These are phyloP conservation scores for Nasonia oneida DNA, from an alignment of 2,888 invertebrate genomes.

Conservation along the genomic window DNA sequence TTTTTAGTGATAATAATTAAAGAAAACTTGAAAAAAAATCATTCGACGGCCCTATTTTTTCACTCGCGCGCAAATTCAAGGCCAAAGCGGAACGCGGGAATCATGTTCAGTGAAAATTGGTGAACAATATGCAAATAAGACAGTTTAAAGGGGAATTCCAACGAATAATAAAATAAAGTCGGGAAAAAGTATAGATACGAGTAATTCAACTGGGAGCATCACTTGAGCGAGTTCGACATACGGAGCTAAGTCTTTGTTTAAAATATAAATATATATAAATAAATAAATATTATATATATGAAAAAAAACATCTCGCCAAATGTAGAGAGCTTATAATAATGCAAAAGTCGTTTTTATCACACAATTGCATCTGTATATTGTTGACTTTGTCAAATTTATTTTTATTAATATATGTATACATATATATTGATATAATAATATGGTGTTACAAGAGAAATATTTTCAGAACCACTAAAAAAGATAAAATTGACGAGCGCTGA, in stretches of 20 bases:
- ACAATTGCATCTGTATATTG: slow-evolving; percentile 59
- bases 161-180: slow-evolving; percentile 16
- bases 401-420: slow-evolving; percentile 56
- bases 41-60: slow-evolving; percentile 66
- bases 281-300: slow-evolving; percentile 39
- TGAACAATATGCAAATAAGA: not conserved
- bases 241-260: slow-evolving; percentile 63
- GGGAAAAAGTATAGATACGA: not conserved
- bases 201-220: slow-evolving; percentile 19
- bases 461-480: slow-evolving; percentile 52
- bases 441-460: slow-evolving; percentile 60
- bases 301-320: slow-evolving; percentile 54
- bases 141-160: not conserved
- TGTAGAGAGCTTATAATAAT: slow-evolving; percentile 60
- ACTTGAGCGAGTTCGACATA: slow-evolving; percentile 50
- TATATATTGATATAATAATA: slow-evolving; percentile 53
- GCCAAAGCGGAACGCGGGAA: slow-evolving; percentile 60
- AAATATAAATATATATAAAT: slow-evolving; percentile 51
- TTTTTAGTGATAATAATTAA: slow-evolving; percentile 61
- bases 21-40: slow-evolving; percentile 61
- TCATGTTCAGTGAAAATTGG: slow-evolving; percentile 25
- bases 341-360: slow-evolving; percentile 58
- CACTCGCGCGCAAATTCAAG: slow-evolving; percentile 51
- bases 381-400: slow-evolving; percentile 59
- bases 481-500: slow-evolving; percentile 44